Evolutionary conservation across 2,797 vertebrate species (phyloP).

Genomic region (Coregonus sp.): DNA sequence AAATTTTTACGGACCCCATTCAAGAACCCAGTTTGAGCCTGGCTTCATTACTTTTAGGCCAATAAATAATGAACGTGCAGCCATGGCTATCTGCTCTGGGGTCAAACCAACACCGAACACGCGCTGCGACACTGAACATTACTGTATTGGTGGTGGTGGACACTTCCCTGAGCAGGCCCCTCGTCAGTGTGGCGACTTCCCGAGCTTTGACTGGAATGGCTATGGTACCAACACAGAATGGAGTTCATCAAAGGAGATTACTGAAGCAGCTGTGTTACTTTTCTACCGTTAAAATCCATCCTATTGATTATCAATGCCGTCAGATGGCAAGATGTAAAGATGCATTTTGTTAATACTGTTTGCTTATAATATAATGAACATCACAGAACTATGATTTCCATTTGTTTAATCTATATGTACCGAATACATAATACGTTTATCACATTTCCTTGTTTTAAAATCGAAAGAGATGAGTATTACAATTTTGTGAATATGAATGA

Average conservation of each 20-base stretch:
- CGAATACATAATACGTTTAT: background rate
- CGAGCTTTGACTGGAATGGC: conserved; percentile 52
- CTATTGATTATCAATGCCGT: background rate
- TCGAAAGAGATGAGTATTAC: too few species aligned
- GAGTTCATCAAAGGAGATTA: conserved; percentile 58
- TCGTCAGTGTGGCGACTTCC: conserved; percentile 57
- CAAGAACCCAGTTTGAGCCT: conserved; percentile 28
- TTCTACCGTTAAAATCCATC: conserved; percentile 50
- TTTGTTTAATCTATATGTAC: background rate
- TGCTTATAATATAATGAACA: background rate
- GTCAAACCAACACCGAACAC: conserved; percentile 51
- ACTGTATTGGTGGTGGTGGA: conserved; percentile 65
- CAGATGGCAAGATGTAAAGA: background rate
- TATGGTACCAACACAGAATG: conserved; percentile 48
- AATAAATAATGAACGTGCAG: conserved; percentile 67
- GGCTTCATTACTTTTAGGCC: conserved; percentile 74
- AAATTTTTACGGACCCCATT: background rate
- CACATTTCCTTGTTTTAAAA: background rate
- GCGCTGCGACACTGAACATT: conserved; percentile 60
- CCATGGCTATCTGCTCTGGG: conserved; percentile 73
- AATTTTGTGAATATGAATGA: background rate
- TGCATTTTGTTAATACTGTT: too few species aligned
- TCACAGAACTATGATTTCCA: background rate
- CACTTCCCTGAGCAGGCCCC: conserved; percentile 43
- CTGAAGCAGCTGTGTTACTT: conserved; percentile 65